Evolutionary conservation across 1,140 invertebrate species (phyloP).

Genomic region (Marisa cornuarietis): DNA sequence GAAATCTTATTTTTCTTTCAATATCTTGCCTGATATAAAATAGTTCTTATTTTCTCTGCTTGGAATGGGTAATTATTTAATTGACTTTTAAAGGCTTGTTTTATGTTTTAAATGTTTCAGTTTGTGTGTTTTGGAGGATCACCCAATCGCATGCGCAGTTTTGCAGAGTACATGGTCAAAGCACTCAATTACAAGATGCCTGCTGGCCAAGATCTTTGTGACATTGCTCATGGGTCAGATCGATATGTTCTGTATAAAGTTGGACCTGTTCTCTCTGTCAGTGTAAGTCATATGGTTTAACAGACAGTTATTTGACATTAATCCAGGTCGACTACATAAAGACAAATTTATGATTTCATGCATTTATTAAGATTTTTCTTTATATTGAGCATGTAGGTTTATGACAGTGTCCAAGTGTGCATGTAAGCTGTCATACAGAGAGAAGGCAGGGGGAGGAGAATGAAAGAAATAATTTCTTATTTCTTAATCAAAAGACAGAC

Average conservation of each 20-base stretch:
- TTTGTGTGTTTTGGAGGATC: conserved; percentile 99
- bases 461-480: neutral
- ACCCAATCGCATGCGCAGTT: conserved; percentile 91
- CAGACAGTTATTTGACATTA: neutral
- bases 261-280: conserved; percentile 89
- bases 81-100: too few relatives aligned
- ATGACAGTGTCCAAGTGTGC: neutral
- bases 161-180: conserved; percentile 66
- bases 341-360: neutral
- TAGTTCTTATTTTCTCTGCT: too few relatives aligned
- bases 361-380: neutral
- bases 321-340: too few relatives aligned
- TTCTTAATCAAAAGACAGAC: neutral
- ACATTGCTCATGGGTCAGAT: conserved; percentile 54
- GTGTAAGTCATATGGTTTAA: conserved; percentile 71
- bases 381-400: neutral
- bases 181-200: conserved; percentile 44
- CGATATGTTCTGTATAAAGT: conserved; percentile 97
- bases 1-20: too few relatives aligned
- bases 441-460: neutral
- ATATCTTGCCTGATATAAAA: too few relatives aligned
- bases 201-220: conserved; percentile 41
- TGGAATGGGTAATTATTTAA: too few relatives aligned
- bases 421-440: too few relatives aligned
- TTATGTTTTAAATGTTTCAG: conserved; percentile 68